Evolutionary conservation across 2,888 invertebrate genomes (phyloP), one percentile per base, ranked within the genome.

Genomic region (Ophion obscuratus): DNA sequence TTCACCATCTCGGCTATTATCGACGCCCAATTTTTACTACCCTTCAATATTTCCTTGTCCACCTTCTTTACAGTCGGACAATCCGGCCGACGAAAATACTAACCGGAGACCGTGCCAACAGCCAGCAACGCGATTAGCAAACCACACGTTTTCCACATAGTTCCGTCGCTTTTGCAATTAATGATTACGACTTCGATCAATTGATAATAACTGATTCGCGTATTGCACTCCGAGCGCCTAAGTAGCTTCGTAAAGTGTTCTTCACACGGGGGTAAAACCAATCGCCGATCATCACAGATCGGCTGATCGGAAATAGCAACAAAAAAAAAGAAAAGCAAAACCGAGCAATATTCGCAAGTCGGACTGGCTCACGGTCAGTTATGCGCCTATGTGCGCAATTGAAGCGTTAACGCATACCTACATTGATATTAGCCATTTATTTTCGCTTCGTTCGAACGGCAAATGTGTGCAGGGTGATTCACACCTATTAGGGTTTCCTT

Each of bases 91-190:
- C 4, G 17, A 2, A 31, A n/a, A 36, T 81, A 76, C 84, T 61
- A 44, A 84, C 80, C 80, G 17, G 80, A 36, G 31, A 76, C 76
- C 20, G 20, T 9, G 47, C 31, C 66, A 5, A 81, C 11, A 31
- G 61, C 66, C 71, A 84, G 36, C 9, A 66, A n/a, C 24, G 76
- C 67, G 27, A 81, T 53, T 31, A 77, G 20, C 4, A 84, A 10
- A 27, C 66, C 2, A 14, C 67, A 73, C 77, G 81, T 81, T 77
- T 40, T 40, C 40, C 40, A 40, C 40, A 40, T 40, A 40, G 40
- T 40, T 77, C 36, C 17, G n/a, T 44, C 4, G 64, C 14, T 62
- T 36, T 61, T 11, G 57, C 31, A 5, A 66, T 20, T 10, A 44
- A 44, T 24, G 68, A 57, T 67, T 17, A 78, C 17, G 11, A 20